A percentile compares a stretch with the other conserved stretches of the same genome.
These are phyloP conservation scores for Amiota mariae DNA, from an alignment of 2,888 invertebrate genomes.

Conservation along the genomic window DNA sequence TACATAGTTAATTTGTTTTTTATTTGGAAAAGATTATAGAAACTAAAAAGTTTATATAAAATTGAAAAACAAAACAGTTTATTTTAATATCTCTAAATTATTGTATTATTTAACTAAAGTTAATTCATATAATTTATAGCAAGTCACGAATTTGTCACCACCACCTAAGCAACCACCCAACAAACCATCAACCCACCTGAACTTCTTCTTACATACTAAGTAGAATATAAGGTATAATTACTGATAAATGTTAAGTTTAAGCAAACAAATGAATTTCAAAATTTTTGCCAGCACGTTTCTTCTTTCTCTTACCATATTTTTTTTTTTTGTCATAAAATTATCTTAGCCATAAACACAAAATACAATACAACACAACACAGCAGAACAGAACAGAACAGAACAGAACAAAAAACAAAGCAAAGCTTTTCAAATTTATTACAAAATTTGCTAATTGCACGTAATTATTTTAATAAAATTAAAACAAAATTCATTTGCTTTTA, in stretches of 20 bases:
- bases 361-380: too few species aligned
- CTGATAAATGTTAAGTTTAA: constrained; percentile 37
- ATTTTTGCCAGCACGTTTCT: constrained; percentile 37
- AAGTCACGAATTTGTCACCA: too few species aligned
- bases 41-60: too few species aligned
- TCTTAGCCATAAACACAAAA: neutral
- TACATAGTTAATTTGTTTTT: too few species aligned
- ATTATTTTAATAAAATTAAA: constrained; percentile 32
- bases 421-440: constrained; percentile 1
- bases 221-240: constrained; percentile 25
- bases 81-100: too few species aligned
- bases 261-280: constrained; percentile 24
- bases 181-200: neutral
- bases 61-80: too few species aligned
- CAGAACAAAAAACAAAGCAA: constrained; percentile 1
- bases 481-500: neutral
- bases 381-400: too few species aligned
- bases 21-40: too few species aligned
- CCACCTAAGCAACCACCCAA: too few species aligned
- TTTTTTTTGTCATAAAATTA: constrained; percentile 11
- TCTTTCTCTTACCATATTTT: constrained; percentile 31
- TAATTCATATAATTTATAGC: too few species aligned
- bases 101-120: too few species aligned
- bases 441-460: constrained; percentile 52
- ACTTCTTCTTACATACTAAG: neutral